Percentiles rank a stretch among this genome's conserved stretches.
These are phyloP conservation scores for Pachycephala philippinensis DNA, from an alignment of 2,113 vertebrate species.

Conservation along the genomic window DNA sequence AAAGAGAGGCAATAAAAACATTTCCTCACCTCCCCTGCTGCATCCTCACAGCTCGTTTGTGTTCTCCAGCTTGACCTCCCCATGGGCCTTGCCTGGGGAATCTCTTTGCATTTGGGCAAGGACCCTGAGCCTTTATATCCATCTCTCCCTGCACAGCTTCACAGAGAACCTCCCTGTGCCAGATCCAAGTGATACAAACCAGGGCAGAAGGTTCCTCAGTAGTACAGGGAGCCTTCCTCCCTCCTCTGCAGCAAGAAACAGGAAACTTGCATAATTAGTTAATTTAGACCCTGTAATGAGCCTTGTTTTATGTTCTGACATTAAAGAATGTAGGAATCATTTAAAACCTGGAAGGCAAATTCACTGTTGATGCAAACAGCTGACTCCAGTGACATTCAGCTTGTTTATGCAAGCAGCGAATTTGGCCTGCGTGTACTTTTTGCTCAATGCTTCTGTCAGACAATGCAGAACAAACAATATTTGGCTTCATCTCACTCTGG, in stretches of 20 bases:
- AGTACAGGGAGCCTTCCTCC: not conserved
- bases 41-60: not conserved
- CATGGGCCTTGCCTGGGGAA: not conserved
- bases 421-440: conserved; percentile 33
- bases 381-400: conserved; percentile 54
- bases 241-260: not conserved
- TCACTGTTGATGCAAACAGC: conserved; percentile 4
- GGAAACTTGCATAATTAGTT: not conserved
- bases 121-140: not conserved
- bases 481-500: conserved; percentile 45
- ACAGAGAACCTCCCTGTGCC: not conserved
- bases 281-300: conserved; percentile 15
- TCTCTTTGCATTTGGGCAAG: not conserved
- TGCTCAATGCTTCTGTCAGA: conserved; percentile 29
- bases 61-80: not conserved
- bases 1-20: not conserved
- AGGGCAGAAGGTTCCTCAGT: not conserved
- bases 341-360: conserved; percentile 44
- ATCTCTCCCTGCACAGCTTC: not conserved
- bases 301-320: not conserved
- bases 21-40: not conserved
- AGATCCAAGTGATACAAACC: not conserved
- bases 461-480: conserved; percentile 52
- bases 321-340: conserved; percentile 25
- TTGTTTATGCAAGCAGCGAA: conserved; percentile 38